Percentiles rank a stretch among this genome's conserved stretches.
These are phyloP conservation scores for Clinocottus analis DNA, from an alignment of 2,113 vertebrate genomes.

Conservation along the genomic window DNA sequence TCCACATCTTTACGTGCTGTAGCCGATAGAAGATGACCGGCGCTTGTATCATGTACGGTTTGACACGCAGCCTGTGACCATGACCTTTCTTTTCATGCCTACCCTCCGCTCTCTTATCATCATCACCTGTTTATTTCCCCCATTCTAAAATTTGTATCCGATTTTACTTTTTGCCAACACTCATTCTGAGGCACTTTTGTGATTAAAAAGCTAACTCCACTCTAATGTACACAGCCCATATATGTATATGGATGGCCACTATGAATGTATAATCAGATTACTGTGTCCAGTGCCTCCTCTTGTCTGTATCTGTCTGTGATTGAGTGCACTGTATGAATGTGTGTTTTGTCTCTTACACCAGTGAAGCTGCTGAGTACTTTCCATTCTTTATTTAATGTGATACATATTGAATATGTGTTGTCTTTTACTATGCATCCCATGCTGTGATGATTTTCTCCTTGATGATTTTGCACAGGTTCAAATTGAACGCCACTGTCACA, in stretches of 20 bases:
- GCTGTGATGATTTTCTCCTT: conserved; percentile 9
- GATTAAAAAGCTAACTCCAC: neutral
- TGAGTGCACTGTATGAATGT: conserved; percentile 14
- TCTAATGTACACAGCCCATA: conserved; percentile 27
- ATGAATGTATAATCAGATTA: conserved; percentile 58
- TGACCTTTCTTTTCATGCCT: neutral
- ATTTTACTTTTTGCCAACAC: neutral
- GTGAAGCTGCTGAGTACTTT: conserved; percentile 7
- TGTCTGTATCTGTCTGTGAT: conserved; percentile 15
- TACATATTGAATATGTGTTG: neutral
- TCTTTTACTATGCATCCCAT: neutral
- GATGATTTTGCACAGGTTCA: conserved; percentile 43
- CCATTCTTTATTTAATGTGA: neutral
- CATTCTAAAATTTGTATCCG: neutral
- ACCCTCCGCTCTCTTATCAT: neutral
- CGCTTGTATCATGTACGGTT: neutral
- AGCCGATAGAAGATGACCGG: neutral
- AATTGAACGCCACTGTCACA: neutral
- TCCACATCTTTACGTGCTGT: neutral
- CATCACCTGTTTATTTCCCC: neutral
- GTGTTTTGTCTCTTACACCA: conserved; percentile 4
- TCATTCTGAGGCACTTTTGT: conserved; percentile 54
- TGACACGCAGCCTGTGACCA: neutral
- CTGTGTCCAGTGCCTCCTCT: conserved; percentile 57
- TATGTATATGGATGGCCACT: conserved; percentile 24